phyloP scores from a whole-genome alignment of 53 echinoderm and acorn worm genomes.

The Echinarachnius parma region DNA sequence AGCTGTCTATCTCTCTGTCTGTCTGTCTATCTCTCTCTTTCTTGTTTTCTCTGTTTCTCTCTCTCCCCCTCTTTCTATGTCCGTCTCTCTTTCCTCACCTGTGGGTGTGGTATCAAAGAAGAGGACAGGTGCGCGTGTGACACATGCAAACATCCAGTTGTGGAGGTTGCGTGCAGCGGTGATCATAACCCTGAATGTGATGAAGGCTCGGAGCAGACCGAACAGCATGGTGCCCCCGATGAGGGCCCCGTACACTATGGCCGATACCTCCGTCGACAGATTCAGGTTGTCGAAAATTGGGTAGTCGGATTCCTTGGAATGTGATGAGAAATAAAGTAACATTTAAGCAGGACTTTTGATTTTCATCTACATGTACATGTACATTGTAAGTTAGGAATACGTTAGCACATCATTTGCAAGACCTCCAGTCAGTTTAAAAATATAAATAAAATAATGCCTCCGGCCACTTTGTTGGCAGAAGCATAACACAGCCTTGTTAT shows the following conservation, averaged over 20 bases:
- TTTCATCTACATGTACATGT: too few species aligned
- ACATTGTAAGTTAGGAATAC: too few species aligned
- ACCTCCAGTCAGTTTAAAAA: too few species aligned
- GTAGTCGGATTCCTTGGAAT: not conserved
- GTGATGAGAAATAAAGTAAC: too few species aligned
- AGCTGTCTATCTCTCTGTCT: too few species aligned
- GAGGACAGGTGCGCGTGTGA: constrained; percentile 72
- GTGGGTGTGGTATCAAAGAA: constrained; percentile 96
- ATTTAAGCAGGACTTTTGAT: too few species aligned
- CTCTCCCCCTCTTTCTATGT: too few species aligned
- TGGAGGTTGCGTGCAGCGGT: constrained; percentile 81
- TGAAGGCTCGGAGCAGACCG: constrained; percentile 60
- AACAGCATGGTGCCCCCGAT: constrained; percentile 51
- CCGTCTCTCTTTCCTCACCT: constrained; percentile 60
- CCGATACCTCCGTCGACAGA: constrained; percentile 58
- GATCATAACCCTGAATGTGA: constrained; percentile 71
- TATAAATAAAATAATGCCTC: too few species aligned
- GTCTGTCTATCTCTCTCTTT: too few species aligned
- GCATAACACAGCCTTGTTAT: too few species aligned
- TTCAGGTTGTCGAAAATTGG: constrained; percentile 28
- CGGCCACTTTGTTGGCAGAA: too few species aligned
- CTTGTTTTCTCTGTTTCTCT: too few species aligned
- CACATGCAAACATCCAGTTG: constrained; percentile 73
- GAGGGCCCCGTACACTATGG: constrained; percentile 58
- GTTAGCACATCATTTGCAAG: not conserved